Evolutionary conservation across 64 coral and sea anemone species (phyloP).

Genomic region (Astreopora myriophthalma): DNA sequence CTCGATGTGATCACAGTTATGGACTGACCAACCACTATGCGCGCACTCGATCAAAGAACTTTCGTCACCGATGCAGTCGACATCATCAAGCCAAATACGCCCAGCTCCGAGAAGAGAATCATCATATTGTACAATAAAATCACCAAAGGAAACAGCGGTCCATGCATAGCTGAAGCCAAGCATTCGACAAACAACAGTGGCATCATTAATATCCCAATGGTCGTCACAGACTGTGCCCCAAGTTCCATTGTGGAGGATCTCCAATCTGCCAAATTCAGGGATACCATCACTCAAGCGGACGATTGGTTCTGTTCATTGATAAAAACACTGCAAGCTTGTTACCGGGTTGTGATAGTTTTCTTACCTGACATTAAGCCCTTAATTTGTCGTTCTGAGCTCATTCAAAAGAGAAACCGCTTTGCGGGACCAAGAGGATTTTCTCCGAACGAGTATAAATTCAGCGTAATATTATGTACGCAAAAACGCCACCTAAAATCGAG

Average conservation of each 20-base stretch:
- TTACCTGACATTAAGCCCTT: no score
- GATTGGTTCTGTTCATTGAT: not conserved
- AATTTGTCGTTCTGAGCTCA: no score
- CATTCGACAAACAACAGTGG: conserved; percentile 39
- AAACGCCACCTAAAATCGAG: no score
- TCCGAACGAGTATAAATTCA: no score
- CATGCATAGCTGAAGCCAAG: conserved; percentile 6
- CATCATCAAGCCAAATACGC: conserved; percentile 37
- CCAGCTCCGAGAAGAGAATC: not conserved
- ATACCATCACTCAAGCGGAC: not conserved
- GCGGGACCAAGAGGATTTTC: no score
- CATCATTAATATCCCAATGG: conserved; percentile 10
- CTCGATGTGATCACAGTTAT: conserved; percentile 18
- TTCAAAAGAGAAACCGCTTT: no score
- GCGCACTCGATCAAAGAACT: conserved; percentile 14
- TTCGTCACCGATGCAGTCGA: not conserved
- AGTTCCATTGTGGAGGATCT: conserved; percentile 2
- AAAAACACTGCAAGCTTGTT: no score
- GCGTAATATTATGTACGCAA: no score
- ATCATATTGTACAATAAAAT: not conserved
- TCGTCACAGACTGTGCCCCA: conserved; percentile 46
- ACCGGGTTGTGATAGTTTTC: no score
- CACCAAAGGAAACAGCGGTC: not conserved
- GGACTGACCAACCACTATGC: conserved; percentile 14
- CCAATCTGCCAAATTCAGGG: not conserved